These are phyloP conservation scores for Lymantria monacha DNA, from an alignment of 2,888 invertebrate genomes.

Conservation along the genomic window DNA sequence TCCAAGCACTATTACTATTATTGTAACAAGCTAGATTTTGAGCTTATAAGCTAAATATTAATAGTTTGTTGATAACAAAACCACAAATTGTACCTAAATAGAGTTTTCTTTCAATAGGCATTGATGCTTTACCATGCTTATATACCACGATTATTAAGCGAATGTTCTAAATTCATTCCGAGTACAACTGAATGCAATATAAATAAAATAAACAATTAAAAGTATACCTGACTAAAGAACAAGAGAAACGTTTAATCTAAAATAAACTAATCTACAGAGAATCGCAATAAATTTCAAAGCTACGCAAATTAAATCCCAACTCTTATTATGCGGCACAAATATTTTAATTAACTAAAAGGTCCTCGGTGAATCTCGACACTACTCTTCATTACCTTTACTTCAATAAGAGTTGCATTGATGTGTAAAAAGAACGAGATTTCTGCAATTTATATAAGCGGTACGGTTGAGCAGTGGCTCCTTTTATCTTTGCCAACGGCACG, in stretches of 20 bases:
- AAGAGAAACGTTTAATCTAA: slow-evolving; percentile 7
- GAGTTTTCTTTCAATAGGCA: too few species aligned
- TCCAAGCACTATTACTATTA: too few species aligned
- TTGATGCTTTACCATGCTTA: too few species aligned
- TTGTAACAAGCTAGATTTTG: too few species aligned
- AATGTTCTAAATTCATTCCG: slow-evolving; percentile 19
- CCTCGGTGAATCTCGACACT: background rate
- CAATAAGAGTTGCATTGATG: slow-evolving; percentile 13
- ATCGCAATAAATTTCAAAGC: slow-evolving; percentile 26
- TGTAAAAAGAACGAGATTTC: slow-evolving; percentile 21
- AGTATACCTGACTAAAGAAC: slow-evolving; percentile 15
- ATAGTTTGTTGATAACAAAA: too few species aligned
- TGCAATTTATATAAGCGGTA: slow-evolving; percentile 26
- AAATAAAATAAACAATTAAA: slow-evolving; percentile 23
- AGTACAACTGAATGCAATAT: slow-evolving; percentile 16
- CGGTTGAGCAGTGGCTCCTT: slow-evolving; percentile 34
- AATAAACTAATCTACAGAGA: slow-evolving; percentile 19
- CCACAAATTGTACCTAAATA: too few species aligned
- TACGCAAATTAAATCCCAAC: slow-evolving; percentile 21
- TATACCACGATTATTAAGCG: too few species aligned
- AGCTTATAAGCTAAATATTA: too few species aligned
- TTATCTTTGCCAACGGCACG: slow-evolving; percentile 44
- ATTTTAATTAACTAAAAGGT: slow-evolving; percentile 31
- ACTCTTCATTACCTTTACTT: slow-evolving; percentile 3
- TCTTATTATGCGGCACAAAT: slow-evolving; percentile 10